Evolutionary conservation across 2,888 invertebrate species (phyloP).

Genomic region (Lasioglossum leucozonium): DNA sequence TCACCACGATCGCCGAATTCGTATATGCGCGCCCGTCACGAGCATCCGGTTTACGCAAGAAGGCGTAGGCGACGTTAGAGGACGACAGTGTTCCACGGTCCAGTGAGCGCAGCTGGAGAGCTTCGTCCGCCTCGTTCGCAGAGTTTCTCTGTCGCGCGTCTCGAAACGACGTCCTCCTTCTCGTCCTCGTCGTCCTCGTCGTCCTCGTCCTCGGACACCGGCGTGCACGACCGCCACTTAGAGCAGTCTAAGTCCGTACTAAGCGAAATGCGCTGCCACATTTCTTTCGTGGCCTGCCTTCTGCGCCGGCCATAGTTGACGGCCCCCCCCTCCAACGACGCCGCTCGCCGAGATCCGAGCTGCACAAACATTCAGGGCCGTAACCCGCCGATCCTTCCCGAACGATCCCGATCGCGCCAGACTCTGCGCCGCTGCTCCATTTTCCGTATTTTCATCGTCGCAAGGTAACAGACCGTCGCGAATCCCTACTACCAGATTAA

Average conservation of each 20-base stretch:
- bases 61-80: slow-evolving; percentile 55
- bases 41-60: slow-evolving; percentile 57
- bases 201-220: slow-evolving; percentile 58
- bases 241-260: slow-evolving; percentile 83
- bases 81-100: slow-evolving; percentile 55
- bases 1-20: slow-evolving; percentile 46
- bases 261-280: slow-evolving; percentile 81
- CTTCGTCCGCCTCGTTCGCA: slow-evolving; percentile 32
- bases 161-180: slow-evolving; percentile 48
- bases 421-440: not conserved
- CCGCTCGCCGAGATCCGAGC: slow-evolving; percentile 64
- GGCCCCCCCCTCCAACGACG: slow-evolving; percentile 66
- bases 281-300: slow-evolving; percentile 82
- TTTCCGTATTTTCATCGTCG: not conserved
- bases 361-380: slow-evolving; percentile 77
- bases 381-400: slow-evolving; percentile 30
- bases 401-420: not conserved
- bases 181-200: slow-evolving; percentile 50
- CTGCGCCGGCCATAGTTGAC: slow-evolving; percentile 83
- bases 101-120: slow-evolving; percentile 53
- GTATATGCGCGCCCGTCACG: slow-evolving; percentile 54
- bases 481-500: not conserved
- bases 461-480: not conserved
- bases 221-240: slow-evolving; percentile 78
- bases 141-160: slow-evolving; percentile 47